These are phyloP conservation scores for Diaprepes abbreviatus DNA, from an alignment of 2,888 invertebrate genomes.

Conservation along the genomic window DNA sequence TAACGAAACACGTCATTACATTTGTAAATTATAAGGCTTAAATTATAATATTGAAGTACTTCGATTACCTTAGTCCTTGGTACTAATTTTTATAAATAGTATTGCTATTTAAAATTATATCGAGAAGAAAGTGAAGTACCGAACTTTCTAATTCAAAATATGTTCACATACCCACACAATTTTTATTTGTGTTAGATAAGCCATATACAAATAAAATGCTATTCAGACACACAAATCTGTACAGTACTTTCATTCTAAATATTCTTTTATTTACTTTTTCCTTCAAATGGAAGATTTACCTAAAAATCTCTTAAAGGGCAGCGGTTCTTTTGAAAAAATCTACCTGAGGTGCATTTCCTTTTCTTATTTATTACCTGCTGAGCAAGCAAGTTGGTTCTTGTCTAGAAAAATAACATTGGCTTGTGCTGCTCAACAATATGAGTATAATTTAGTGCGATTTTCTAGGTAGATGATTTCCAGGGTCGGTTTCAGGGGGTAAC, in stretches of 20 bases:
- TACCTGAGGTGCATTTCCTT: constrained; percentile 7
- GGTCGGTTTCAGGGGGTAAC: too few relatives aligned
- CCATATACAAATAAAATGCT: too few relatives aligned
- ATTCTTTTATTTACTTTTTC: constrained; percentile 1
- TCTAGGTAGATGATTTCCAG: background rate
- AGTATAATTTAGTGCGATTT: background rate
- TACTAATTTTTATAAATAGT: too few relatives aligned
- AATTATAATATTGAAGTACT: too few relatives aligned
- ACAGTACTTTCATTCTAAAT: constrained; percentile 4
- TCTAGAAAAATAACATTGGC: constrained; percentile 2
- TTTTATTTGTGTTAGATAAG: too few relatives aligned
- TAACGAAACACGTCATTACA: too few relatives aligned
- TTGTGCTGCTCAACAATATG: constrained; percentile 1
- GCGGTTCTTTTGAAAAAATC: constrained; percentile 5
- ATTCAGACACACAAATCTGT: background rate
- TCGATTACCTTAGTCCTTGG: too few relatives aligned
- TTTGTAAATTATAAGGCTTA: too few relatives aligned
- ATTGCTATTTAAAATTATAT: too few relatives aligned
- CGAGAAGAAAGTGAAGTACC: too few relatives aligned
- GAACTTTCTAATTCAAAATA: too few relatives aligned
- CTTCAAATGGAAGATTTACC: background rate
- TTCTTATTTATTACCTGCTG: constrained; percentile 15
- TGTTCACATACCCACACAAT: too few relatives aligned
- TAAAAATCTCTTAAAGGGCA: background rate
- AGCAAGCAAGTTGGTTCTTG: constrained; percentile 3